These are phyloP conservation scores for Scomberomorus guttatus DNA, from an alignment of 2,797 vertebrate genomes.

Conservation along the genomic window DNA sequence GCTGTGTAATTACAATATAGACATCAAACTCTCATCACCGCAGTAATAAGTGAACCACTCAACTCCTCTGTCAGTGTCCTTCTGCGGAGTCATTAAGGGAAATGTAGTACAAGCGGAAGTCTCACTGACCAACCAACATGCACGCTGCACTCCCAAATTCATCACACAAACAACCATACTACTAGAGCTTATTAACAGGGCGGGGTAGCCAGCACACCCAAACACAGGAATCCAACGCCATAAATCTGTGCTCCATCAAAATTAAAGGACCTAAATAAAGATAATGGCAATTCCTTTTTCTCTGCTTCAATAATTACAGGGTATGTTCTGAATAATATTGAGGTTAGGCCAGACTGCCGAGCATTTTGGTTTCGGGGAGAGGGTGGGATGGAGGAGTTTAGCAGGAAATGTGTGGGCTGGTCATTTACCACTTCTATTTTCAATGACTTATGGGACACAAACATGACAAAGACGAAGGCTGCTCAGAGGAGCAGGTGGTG, in stretches of 20 bases:
- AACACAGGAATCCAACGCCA: constrained; percentile 75
- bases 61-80: not conserved
- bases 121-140: constrained; percentile 50
- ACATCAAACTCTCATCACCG: constrained; percentile 2
- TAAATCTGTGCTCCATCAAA: constrained; percentile 81
- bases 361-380: constrained; percentile 55
- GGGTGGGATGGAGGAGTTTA: constrained; percentile 70
- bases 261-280: constrained; percentile 81
- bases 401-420: constrained; percentile 79
- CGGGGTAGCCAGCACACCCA: constrained; percentile 70
- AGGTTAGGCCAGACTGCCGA: constrained; percentile 74
- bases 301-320: constrained; percentile 81
- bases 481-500: constrained; percentile 66
- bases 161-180: constrained; percentile 60
- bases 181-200: constrained; percentile 74
- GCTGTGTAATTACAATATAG: not conserved
- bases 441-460: constrained; percentile 68
- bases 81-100: constrained; percentile 29
- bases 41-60: not conserved
- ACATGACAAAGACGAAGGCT: constrained; percentile 57
- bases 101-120: constrained; percentile 59
- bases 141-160: constrained; percentile 37
- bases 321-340: constrained; percentile 77
- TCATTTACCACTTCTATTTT: constrained; percentile 79
- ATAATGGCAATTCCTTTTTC: constrained; percentile 81